Percentiles rank a stretch among this genome's conserved stretches.
Evolutionary conservation across 2,888 invertebrate species (phyloP).

Genomic region (Caenorhabditis imperialis): DNA sequence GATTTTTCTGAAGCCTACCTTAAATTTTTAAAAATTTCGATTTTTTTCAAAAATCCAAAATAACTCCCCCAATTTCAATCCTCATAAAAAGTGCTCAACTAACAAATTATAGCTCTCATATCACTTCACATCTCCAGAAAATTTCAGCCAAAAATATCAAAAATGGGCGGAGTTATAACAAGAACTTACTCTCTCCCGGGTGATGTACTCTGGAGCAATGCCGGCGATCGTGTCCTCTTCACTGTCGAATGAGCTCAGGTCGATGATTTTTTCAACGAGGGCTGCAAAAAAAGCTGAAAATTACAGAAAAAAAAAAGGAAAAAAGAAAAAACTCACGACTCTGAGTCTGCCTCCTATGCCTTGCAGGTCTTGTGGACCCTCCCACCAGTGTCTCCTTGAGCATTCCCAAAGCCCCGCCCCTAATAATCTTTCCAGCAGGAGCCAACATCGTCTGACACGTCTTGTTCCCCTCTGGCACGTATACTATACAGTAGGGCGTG

Average conservation of each 20-base stretch:
- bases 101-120: too few species aligned
- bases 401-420: slow-evolving; percentile 74
- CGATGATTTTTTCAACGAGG: slow-evolving; percentile 74
- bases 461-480: slow-evolving; percentile 60
- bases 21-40: too few species aligned
- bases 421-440: slow-evolving; percentile 64
- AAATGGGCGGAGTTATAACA: too few species aligned
- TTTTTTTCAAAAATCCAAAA: too few species aligned
- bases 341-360: slow-evolving; percentile 64
- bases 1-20: too few species aligned
- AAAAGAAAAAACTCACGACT: slow-evolving; percentile 47
- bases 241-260: slow-evolving; percentile 73
- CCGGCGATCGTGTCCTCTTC: slow-evolving; percentile 75
- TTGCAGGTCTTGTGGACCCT: slow-evolving; percentile 52
- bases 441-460: slow-evolving; percentile 61
- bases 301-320: neutral
- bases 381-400: slow-evolving; percentile 65
- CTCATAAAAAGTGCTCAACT: too few species aligned
- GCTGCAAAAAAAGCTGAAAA: slow-evolving; percentile 56
- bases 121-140: too few species aligned
- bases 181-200: slow-evolving; percentile 71
- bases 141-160: too few species aligned
- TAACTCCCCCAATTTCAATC: too few species aligned
- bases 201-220: slow-evolving; percentile 76
- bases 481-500: slow-evolving; percentile 82